Percentiles rank a stretch among this genome's conserved stretches.
phyloP scores from a whole-genome alignment of 2,113 vertebrate genomes.

The Ellobius talpinus region DNA sequence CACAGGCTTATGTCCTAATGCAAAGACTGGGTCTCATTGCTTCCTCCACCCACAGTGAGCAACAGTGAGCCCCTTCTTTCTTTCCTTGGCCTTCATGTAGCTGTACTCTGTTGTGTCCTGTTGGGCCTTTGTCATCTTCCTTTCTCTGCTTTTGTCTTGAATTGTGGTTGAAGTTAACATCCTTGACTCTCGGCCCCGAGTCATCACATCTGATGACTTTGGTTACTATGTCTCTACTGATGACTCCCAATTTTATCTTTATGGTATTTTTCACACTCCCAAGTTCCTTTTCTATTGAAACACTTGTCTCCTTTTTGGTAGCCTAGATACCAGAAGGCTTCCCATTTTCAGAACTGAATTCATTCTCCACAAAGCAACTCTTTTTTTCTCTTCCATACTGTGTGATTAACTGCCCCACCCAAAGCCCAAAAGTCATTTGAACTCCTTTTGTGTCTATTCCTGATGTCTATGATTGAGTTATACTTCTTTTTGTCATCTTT shows the following conservation, averaged over 20 bases:
- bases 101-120: neutral
- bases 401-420: neutral
- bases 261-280: neutral
- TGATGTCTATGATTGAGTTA: neutral
- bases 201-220: neutral
- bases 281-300: neutral
- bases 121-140: neutral
- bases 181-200: neutral
- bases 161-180: neutral
- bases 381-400: neutral
- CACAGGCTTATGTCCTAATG: neutral
- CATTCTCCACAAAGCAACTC: neutral
- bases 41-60: neutral
- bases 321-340: neutral
- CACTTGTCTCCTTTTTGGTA: neutral
- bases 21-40: neutral
- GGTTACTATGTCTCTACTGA: neutral
- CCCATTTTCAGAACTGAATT: conserved; percentile 30
- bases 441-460: neutral
- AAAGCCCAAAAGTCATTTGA: neutral
- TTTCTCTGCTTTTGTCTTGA: neutral
- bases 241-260: conserved; percentile 50
- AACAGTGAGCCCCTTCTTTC: neutral
- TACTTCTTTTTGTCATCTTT: conserved; percentile 21
- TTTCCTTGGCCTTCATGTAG: neutral